Base-by-base conservation (phyloP, 2,113 vertebrate genomes). In the Pomatorhinus ruficollis region DNA sequence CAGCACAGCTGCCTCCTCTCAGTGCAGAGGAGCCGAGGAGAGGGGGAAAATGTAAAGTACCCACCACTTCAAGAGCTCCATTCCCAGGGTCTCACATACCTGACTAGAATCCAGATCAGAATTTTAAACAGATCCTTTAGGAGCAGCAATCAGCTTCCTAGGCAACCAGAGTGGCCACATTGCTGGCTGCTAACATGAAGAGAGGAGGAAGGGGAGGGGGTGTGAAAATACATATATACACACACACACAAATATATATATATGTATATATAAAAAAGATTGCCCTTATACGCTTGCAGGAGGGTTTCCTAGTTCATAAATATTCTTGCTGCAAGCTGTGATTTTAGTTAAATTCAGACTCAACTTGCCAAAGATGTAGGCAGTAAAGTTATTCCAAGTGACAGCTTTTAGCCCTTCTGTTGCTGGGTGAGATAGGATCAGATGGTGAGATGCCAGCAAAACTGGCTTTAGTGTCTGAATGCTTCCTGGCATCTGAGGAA, bases 61-160 rank as follows among this genome's bases (percentile, higher is more conserved):
- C 52, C 88, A 78, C 59, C 86, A 68, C 80, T 81, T 94, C 77
- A 93, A 71, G 56, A 89, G 76, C 83, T 90, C 80, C 76, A 65
- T 92, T 94, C 95, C 85, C 95, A 95, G 83, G 88, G 76, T 94
- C 85, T 94, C 49, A 74, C 47, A 83, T 87, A 88, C 79, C 61
- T 93, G 95, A 93, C 76, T 94, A 76, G 93, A 93, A 94, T 96
- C 72, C 87, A 91, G 93, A 95, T 84, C 1, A 18, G 85, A 94
- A 94, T 96, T 96, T 96, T 88, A 93, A 97, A 87, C 44, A 90
- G 72, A 93, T 96, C 88, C 80, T 95, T 90, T 84, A 89, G 90
- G 83, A 97, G 88, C 86, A 87, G 95, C 90, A 92, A 82, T 83
- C 31, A 30, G 96, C 96, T 96, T 96, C 96, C 96, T 97, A 96